A percentile compares a stretch with the other conserved stretches of the same genome.
Evolutionary conservation across 2,113 vertebrate genomes (phyloP).

Genomic region (Psephotus haematonotus): DNA sequence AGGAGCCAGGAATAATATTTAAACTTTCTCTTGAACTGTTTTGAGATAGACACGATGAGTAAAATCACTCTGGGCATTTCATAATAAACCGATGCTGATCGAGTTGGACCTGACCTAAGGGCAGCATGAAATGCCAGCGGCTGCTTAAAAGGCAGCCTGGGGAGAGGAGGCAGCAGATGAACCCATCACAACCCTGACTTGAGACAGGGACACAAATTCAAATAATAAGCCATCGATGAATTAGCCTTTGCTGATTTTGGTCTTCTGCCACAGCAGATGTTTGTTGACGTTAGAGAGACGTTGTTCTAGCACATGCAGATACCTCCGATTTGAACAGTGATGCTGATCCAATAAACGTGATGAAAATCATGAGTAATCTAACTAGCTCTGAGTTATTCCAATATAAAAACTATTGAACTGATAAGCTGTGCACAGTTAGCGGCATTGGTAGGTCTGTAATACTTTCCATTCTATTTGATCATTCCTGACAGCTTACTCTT

Average conservation of each 20-base stretch:
- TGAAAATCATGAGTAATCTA: background rate
- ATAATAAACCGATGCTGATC: background rate
- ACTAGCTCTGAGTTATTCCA: background rate
- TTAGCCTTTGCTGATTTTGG: background rate
- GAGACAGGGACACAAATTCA: background rate
- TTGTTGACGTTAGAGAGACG: background rate
- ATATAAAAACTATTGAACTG: background rate
- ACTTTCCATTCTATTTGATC: background rate
- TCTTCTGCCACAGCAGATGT: background rate
- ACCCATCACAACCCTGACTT: background rate
- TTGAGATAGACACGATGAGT: background rate
- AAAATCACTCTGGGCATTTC: background rate
- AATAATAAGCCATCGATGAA: background rate
- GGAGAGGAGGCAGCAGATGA: background rate
- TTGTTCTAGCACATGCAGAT: background rate
- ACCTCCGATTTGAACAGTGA: background rate
- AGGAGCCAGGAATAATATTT: constrained; percentile 52
- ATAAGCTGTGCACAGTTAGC: background rate
- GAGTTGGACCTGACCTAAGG: background rate
- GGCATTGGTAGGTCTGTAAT: background rate
- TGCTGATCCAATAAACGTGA: background rate
- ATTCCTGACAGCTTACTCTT: background rate
- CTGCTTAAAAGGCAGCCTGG: background rate
- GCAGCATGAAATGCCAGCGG: background rate
- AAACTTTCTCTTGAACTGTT: background rate